phyloP scores from a whole-genome alignment of 1,140 invertebrate species.

The Diorhabda elongata region DNA sequence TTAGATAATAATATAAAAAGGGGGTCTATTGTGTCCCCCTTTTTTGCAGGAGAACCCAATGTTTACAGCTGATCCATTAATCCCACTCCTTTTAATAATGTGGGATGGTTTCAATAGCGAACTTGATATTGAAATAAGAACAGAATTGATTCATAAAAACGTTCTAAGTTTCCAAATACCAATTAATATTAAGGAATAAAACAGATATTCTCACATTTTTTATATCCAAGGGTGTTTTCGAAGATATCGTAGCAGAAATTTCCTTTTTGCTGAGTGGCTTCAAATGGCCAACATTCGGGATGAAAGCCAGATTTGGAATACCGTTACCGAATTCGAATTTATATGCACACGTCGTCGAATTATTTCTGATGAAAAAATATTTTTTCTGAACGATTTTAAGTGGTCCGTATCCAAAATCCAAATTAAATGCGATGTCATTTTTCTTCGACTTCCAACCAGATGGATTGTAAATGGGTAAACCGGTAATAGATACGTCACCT shows the following conservation, averaged over 20 bases:
- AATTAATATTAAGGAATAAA: too few species aligned
- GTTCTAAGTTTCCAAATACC: too few species aligned
- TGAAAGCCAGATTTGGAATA: conserved; percentile 31
- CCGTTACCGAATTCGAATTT: conserved; percentile 33
- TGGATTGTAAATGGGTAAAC: conserved; percentile 13
- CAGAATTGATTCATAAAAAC: too few species aligned
- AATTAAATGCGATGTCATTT: conserved; percentile 20
- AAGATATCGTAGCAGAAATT: conserved; percentile 35
- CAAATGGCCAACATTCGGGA: conserved; percentile 38
- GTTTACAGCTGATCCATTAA: too few species aligned
- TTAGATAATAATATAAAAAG: too few species aligned
- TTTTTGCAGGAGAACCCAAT: too few species aligned
- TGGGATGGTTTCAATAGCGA: too few species aligned
- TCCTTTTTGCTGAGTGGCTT: conserved; percentile 35
- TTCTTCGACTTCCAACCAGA: conserved; percentile 1
- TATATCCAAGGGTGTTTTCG: conserved; percentile 24
- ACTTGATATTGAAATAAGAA: too few species aligned
- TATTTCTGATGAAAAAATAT: conserved; percentile 35
- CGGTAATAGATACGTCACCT: conserved; percentile 28
- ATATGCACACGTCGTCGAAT: conserved; percentile 29
- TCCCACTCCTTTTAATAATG: too few species aligned
- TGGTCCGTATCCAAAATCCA: conserved; percentile 33
- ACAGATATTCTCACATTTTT: conserved; percentile 25
- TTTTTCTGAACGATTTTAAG: conserved; percentile 32
- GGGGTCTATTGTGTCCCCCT: too few species aligned